A percentile compares a stretch with the other conserved stretches of the same genome.
These are phyloP conservation scores for Epinephelus malabaricus DNA, from an alignment of 2,797 vertebrate genomes.

Conservation along the genomic window DNA sequence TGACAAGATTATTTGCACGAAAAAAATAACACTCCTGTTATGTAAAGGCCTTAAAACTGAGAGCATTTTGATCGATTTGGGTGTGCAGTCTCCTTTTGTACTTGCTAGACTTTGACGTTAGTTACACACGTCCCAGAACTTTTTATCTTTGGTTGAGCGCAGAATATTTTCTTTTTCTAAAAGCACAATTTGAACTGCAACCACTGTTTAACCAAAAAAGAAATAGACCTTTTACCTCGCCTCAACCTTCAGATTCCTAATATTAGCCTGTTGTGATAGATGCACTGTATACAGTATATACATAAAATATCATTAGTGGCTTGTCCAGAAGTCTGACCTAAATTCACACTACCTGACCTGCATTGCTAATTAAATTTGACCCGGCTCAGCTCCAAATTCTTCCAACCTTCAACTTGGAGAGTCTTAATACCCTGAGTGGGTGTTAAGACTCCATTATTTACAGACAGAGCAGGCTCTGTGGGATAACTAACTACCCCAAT, in stretches of 20 bases:
- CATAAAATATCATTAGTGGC: constrained; percentile 6
- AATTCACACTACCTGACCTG: constrained; percentile 48
- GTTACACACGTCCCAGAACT: neutral
- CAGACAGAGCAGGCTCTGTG: constrained; percentile 70
- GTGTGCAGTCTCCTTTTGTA: too few relatives aligned
- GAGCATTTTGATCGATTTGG: neutral
- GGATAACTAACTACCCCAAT: constrained; percentile 56
- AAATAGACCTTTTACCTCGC: neutral
- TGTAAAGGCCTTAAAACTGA: neutral
- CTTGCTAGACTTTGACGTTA: neutral
- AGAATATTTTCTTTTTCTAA: constrained; percentile 1
- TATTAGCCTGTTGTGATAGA: neutral
- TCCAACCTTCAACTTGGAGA: constrained; percentile 42
- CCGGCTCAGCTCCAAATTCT: constrained; percentile 25
- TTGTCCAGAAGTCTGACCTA: constrained; percentile 41
- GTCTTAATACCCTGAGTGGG: constrained; percentile 29
- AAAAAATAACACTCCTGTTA: too few relatives aligned
- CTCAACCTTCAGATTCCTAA: constrained; percentile 1
- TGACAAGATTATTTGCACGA: too few relatives aligned
- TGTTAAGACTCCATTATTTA: constrained; percentile 67
- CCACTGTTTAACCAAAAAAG: neutral
- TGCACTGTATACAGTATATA: neutral
- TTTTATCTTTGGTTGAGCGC: neutral
- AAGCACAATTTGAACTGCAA: neutral
- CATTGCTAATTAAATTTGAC: constrained; percentile 65